Evolutionary conservation across 2,113 vertebrate species (phyloP).

Genomic region (Hymenochirus boettgeri): DNA sequence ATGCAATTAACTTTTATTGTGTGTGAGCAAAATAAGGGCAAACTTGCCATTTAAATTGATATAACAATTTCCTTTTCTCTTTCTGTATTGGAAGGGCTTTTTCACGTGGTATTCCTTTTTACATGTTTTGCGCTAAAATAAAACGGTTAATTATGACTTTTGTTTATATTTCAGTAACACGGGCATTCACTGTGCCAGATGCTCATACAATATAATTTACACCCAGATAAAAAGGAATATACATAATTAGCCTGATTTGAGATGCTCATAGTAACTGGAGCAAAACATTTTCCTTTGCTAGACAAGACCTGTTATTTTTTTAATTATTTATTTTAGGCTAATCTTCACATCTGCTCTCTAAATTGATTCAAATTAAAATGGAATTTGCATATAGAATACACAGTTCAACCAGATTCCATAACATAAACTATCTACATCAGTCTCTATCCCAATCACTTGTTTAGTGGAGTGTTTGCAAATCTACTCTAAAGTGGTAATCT

Average conservation of each 20-base stretch:
- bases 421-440: constrained; percentile 32
- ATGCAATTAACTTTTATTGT: neutral
- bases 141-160: constrained; percentile 42
- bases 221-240: constrained; percentile 37
- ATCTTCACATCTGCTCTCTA: constrained; percentile 41
- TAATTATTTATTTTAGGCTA: too few relatives aligned
- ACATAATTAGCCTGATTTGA: constrained; percentile 40
- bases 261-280: constrained; percentile 34
- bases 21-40: neutral
- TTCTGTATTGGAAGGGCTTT: neutral
- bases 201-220: constrained; percentile 42
- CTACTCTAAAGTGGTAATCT: constrained; percentile 29
- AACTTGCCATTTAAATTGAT: neutral
- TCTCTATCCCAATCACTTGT: constrained; percentile 33
- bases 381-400: constrained; percentile 39
- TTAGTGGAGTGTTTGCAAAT: constrained; percentile 30
- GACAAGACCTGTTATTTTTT: constrained; percentile 36
- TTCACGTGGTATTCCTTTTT: constrained; percentile 6
- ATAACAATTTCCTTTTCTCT: neutral
- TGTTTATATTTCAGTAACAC: constrained; percentile 35
- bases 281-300: constrained; percentile 37
- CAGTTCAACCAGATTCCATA: constrained; percentile 36
- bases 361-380: constrained; percentile 43
- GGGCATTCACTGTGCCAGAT: constrained; percentile 20
- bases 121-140: constrained; percentile 16